Base-by-base conservation (phyloP, 2,113 vertebrate genomes). In the Myiozetetes cayanensis region DNA sequence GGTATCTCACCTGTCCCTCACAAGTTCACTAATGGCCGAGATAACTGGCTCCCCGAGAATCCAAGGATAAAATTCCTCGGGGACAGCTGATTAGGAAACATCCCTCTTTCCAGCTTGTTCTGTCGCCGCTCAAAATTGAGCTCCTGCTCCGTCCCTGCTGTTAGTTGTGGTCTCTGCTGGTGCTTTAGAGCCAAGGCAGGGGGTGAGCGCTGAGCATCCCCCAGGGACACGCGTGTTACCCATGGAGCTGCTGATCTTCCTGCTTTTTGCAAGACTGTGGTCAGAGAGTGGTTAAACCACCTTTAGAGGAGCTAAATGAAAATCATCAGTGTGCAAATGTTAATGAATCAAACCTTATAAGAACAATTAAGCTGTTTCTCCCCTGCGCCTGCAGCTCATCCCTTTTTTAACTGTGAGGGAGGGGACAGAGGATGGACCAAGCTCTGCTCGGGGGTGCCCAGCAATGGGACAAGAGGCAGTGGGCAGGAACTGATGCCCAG, bases 1-100 rank as follows among this genome's bases (percentile, higher is more conserved):
- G 77, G 70, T 97, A 91, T 96, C 96, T 97, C 93, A 97, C 96
- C 96, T 96, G 94, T 97, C 86, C 95, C 89, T 97, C 96, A 95
- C 96, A 97, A 93, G 91, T 94, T 92, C 87, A 7, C 96, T 97
- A 97, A 97, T 97, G 96, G 95, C 95, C 0, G 0, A 93, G 96
- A 96, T 95, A 96, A 96, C 6, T 5, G 47, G 43, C 91, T 65
- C 53, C 61, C 5, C 0, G 0, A 72, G 70, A 5, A 91, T 37
- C 73, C 73, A 3, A 9, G 89, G 89, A 90, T 87, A 89, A 85
- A 90, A 97, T 81, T 93, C 86, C 65, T 27, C 0, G 1, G 94
- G 86, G 68, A 59, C 65, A 78, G 86, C 89, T 71, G 94, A 89
- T 96, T 81, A 92, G 94, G 76, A 78, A 89, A 92, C 85, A 56